These are phyloP conservation scores for Parnassius mnemosyne DNA, from an alignment of 2,888 invertebrate genomes.

Conservation along the genomic window DNA sequence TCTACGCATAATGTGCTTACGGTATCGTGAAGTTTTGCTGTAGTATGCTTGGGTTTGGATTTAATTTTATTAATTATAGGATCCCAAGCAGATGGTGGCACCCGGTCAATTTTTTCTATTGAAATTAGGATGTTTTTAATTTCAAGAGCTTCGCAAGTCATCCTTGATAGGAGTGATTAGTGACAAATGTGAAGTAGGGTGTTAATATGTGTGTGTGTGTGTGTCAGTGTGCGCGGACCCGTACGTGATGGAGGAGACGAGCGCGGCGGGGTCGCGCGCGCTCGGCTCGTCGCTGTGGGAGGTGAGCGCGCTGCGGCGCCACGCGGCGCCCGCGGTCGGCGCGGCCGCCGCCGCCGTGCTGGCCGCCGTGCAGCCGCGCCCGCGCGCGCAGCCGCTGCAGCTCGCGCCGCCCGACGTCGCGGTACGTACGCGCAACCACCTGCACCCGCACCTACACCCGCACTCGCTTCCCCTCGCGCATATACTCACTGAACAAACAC, in stretches of 20 bases:
- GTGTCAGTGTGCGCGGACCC: slow-evolving; percentile 86
- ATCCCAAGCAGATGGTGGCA: too few relatives aligned
- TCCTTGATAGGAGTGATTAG: too few relatives aligned
- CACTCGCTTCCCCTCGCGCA: too few relatives aligned
- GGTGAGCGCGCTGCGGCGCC: slow-evolving; percentile 83
- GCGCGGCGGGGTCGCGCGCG: slow-evolving; percentile 89
- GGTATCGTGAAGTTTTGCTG: too few relatives aligned
- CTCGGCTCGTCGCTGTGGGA: slow-evolving; percentile 97
- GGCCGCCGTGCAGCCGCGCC: slow-evolving; percentile 34
- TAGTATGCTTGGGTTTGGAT: too few relatives aligned
- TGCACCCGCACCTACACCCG: background rate
- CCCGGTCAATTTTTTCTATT: too few relatives aligned
- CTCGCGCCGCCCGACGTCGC: slow-evolving; percentile 30
- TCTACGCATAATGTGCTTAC: too few relatives aligned
- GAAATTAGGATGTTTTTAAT: too few relatives aligned
- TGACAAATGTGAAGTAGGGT: background rate
- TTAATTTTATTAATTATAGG: too few relatives aligned
- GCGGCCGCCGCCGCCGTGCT: slow-evolving; percentile 81
- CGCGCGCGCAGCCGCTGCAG: slow-evolving; percentile 27
- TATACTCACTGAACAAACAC: too few relatives aligned
- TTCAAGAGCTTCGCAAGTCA: too few relatives aligned
- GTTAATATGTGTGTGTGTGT: background rate
- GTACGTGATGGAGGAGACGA: slow-evolving; percentile 89
- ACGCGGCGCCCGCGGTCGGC: slow-evolving; percentile 82
- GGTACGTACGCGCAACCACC: slow-evolving; percentile 2